phyloP scores from a whole-genome alignment of 2,113 vertebrate species.

The Nansenia antarctica region DNA sequence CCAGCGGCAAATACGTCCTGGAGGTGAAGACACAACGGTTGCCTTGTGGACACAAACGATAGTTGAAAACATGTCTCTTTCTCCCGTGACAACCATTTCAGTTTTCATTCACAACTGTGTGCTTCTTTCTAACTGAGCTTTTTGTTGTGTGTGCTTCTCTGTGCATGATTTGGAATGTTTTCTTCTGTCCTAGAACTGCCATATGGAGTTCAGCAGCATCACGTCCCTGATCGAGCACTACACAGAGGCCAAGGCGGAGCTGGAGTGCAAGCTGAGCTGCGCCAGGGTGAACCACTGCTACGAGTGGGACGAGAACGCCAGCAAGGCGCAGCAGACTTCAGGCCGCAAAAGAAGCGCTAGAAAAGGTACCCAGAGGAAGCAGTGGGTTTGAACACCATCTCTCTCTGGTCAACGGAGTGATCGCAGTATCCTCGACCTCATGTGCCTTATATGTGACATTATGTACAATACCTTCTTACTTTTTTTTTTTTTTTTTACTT shows the following conservation, averaged over 20 bases:
- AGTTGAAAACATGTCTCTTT: too few species aligned
- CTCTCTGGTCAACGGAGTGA: conserved; percentile 1
- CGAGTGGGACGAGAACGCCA: conserved; percentile 76
- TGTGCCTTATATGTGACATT: too few species aligned
- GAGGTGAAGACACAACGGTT: too few species aligned
- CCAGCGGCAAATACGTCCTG: conserved; percentile 77
- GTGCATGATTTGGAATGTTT: background rate
- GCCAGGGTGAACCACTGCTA: conserved; percentile 87
- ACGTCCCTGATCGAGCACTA: conserved; percentile 85
- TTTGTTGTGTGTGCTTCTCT: background rate
- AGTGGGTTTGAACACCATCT: conserved; percentile 43
- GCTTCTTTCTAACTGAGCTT: background rate
- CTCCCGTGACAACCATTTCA: background rate
- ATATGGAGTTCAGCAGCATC: conserved; percentile 78
- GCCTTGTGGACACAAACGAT: too few species aligned
- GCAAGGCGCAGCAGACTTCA: conserved; percentile 12
- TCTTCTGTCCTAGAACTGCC: conserved; percentile 75
- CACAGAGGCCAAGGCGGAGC: conserved; percentile 65
- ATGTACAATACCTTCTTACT: too few species aligned
- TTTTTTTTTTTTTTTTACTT: too few species aligned
- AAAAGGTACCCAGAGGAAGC: conserved; percentile 24
- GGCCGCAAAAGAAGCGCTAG: conserved; percentile 21
- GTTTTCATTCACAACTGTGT: background rate
- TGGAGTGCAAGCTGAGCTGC: conserved; percentile 78
- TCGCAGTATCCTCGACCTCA: background rate